These are phyloP conservation scores for Aphelenchoides fujianensis DNA, from an alignment of 1,140 invertebrate genomes.

Conservation along the genomic window DNA sequence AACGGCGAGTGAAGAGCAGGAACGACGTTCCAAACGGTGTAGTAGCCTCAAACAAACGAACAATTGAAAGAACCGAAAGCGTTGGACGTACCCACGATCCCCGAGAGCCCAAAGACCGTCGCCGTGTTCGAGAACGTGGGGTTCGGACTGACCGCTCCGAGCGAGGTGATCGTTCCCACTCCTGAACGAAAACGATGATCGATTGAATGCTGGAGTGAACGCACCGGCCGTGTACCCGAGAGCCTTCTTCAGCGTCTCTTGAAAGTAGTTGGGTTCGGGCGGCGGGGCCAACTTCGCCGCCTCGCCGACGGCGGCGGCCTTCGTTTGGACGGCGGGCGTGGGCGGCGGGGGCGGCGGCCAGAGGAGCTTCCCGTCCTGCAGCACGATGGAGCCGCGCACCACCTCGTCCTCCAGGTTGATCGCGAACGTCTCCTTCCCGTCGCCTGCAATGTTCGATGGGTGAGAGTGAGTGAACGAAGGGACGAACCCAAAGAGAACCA, in stretches of 20 bases:
- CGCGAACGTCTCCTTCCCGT: slow-evolving; percentile 73
- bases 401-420: slow-evolving; percentile 82
- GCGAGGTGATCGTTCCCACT: slow-evolving; percentile 70
- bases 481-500: slow-evolving; percentile 73
- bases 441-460: no score
- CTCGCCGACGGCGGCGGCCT: slow-evolving; percentile 11
- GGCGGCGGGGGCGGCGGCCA: slow-evolving; percentile 77
- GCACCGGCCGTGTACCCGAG: slow-evolving; percentile 73
- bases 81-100: no score
- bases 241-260: slow-evolving; percentile 70
- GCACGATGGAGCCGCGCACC: slow-evolving; percentile 75
- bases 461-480: no score
- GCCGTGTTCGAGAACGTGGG: slow-evolving; percentile 80
- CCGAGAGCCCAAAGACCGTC: slow-evolving; percentile 77
- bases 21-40: slow-evolving; percentile 86
- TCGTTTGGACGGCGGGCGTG: slow-evolving; percentile 59
- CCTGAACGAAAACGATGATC: no score
- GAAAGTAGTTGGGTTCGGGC: slow-evolving; percentile 65
- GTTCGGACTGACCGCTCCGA: slow-evolving; percentile 77
- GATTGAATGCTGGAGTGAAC: no score
- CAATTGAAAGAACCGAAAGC: no score
- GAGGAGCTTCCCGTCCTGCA: slow-evolving; percentile 73
- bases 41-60: no score
- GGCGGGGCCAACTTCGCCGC: slow-evolving; percentile 62
- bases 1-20: slow-evolving; percentile 84